phyloP scores from a whole-genome alignment of 2,888 invertebrate genomes.

The Leptothorax acervorum region DNA sequence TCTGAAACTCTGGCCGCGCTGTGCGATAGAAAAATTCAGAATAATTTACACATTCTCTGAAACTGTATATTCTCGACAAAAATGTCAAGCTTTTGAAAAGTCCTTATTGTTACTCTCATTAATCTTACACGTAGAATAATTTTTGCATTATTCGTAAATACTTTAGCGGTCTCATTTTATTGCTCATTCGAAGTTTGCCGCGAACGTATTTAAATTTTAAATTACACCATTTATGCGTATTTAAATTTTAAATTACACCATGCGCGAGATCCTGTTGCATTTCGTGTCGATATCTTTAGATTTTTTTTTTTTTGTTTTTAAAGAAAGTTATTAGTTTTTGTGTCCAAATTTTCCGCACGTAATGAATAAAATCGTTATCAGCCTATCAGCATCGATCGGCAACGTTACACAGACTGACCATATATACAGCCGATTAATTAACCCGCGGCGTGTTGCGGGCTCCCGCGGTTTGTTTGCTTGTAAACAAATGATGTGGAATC shows the following conservation, averaged over 20 bases:
- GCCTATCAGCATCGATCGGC: conserved; percentile 7
- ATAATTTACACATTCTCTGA: neutral
- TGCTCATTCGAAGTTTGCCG: neutral
- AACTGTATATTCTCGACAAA: neutral
- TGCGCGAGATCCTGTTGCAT: neutral
- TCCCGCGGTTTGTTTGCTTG: conserved; percentile 60
- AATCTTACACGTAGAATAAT: neutral
- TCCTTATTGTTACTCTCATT: neutral
- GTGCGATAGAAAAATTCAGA: neutral
- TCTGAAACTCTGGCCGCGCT: neutral
- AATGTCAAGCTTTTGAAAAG: neutral
- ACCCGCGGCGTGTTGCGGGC: conserved; percentile 18
- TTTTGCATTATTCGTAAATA: neutral
- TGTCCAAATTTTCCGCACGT: neutral
- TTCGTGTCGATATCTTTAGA: neutral
- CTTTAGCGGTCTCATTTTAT: neutral
- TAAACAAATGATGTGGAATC: conserved; percentile 65
- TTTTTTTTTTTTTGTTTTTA: neutral
- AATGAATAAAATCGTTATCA: neutral
- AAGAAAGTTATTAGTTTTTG: neutral
- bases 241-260: too few species aligned
- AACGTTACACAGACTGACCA: neutral
- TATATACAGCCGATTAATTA: conserved; percentile 59
- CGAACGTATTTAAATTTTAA: neutral
- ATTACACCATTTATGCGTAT: neutral